Evolutionary conservation across 2,797 vertebrate species (phyloP).

Genomic region (Myotis findleyi): DNA sequence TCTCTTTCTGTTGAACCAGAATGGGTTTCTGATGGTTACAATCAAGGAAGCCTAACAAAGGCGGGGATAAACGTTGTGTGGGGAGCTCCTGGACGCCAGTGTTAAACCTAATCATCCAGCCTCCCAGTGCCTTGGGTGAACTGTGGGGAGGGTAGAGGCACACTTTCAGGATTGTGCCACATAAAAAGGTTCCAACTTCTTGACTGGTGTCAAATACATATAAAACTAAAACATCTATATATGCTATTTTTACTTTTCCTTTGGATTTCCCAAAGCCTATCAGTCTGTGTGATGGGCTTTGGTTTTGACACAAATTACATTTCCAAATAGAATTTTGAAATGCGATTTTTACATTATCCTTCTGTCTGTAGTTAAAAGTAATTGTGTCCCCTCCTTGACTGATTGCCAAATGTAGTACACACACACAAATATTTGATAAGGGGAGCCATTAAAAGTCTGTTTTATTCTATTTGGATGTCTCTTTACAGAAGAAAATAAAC

Average conservation of each 20-base stretch:
- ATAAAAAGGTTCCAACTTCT: neutral
- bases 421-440: neutral
- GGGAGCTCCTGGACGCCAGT: neutral
- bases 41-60: neutral
- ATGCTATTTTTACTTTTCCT: conserved; percentile 19
- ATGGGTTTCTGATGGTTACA: conserved; percentile 21
- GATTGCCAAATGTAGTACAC: neutral
- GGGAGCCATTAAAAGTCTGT: neutral
- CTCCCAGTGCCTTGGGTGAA: neutral
- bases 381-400: conserved; percentile 27
- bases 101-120: neutral
- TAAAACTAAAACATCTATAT: neutral
- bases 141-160: neutral
- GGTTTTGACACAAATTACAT: conserved; percentile 59
- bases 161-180: neutral
- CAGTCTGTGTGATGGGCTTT: neutral
- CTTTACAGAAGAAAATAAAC: neutral
- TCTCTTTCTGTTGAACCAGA: neutral
- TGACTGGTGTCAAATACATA: neutral
- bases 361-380: conserved; percentile 63
- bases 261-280: conserved; percentile 39
- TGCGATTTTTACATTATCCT: conserved; percentile 29
- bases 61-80: neutral
- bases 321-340: conserved; percentile 63
- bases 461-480: conserved; percentile 42